Evolutionary conservation across 1,140 invertebrate genomes (phyloP).

Genomic region (Bombyx mandarina): DNA sequence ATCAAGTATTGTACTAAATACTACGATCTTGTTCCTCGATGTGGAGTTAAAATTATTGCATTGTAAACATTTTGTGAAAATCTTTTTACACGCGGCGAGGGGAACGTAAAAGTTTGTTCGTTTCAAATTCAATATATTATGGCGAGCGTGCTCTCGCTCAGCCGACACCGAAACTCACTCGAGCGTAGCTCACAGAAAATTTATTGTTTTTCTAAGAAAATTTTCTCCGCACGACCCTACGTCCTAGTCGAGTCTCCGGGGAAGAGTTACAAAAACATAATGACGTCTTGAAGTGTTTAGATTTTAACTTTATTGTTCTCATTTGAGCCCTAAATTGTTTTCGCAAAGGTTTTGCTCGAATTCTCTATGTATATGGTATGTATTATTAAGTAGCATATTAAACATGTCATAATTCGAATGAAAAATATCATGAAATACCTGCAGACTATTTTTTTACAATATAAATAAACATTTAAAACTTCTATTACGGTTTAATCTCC

Average conservation of each 20-base stretch:
- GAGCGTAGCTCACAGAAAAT: slow-evolving; percentile 65
- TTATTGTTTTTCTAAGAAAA: slow-evolving; percentile 71
- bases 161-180: slow-evolving; percentile 67
- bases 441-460: no score
- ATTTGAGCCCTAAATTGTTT: slow-evolving; percentile 2
- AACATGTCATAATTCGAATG: no score
- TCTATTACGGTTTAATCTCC: no score
- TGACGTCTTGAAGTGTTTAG: slow-evolving; percentile 31
- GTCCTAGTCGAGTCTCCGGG: slow-evolving; percentile 35
- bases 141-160: slow-evolving; percentile 65
- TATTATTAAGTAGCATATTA: no score
- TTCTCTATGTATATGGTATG: no score
- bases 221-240: slow-evolving; percentile 53
- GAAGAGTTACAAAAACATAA: slow-evolving; percentile 45
- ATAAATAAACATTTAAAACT: no score
- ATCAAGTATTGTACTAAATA: neutral
- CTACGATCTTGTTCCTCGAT: slow-evolving; percentile 17
- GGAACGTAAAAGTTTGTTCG: slow-evolving; percentile 67
- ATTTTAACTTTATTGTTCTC: slow-evolving; percentile 25
- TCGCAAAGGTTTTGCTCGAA: neutral
- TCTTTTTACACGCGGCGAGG: slow-evolving; percentile 57
- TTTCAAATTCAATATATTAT: slow-evolving; percentile 71
- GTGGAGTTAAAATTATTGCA: slow-evolving; percentile 46
- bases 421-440: no score
- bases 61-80: slow-evolving; percentile 63